Percentiles rank a stretch among this genome's conserved stretches.
Evolutionary conservation across 2,797 vertebrate genomes (phyloP).

Genomic region (Caiman crocodilus): DNA sequence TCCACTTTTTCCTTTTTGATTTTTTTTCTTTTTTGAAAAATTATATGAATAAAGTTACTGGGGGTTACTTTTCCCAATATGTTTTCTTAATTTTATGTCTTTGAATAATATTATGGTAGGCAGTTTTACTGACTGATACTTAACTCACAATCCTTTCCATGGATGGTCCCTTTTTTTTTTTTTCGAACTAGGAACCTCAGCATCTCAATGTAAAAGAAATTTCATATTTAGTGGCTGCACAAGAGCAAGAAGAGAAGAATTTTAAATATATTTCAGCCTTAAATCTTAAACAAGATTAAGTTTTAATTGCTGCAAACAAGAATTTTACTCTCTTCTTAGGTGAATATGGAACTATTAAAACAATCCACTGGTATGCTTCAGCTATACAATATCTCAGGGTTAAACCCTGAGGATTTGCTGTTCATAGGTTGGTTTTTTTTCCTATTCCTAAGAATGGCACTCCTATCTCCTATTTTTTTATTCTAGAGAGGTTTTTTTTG

Average conservation of each 20-base stretch:
- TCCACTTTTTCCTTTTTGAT: no score
- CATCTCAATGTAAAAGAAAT: not conserved
- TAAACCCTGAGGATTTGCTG: not conserved
- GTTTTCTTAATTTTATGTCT: not conserved
- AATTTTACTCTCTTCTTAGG: not conserved
- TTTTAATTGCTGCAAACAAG: not conserved
- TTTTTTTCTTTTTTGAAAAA: not conserved
- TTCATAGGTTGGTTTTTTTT: not conserved
- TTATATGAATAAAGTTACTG: not conserved
- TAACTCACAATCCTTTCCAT: not conserved
- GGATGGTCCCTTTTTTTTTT: accelerated
- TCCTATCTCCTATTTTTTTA: not conserved
- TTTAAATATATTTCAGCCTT: not conserved
- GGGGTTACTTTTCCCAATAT: no score
- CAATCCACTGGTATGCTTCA: not conserved
- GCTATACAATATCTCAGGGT: not conserved
- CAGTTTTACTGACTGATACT: not conserved
- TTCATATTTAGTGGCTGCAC: not conserved
- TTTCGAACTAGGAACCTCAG: not conserved
- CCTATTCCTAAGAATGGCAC: not conserved
- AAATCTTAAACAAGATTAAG: not conserved
- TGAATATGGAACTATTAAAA: not conserved
- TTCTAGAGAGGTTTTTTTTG: not conserved
- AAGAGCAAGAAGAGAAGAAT: not conserved
- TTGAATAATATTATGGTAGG: not conserved